Evolutionary conservation across 1,140 invertebrate species (phyloP).

Genomic region (Rhizoglyphus robini): DNA sequence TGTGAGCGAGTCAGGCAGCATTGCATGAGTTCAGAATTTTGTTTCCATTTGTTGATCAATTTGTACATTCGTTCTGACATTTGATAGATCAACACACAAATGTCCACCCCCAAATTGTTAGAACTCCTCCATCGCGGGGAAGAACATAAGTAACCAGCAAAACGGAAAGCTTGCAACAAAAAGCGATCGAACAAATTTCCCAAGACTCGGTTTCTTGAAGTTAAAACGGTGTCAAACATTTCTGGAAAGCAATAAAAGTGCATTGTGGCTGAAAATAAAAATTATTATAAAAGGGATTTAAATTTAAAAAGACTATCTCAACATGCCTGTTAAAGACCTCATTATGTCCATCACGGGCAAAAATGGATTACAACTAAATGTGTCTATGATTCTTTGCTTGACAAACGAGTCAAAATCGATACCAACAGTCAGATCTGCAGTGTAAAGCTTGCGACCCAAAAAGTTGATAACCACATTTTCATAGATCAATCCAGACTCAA

Average conservation of each 20-base stretch:
- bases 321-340: not conserved
- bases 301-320: no score
- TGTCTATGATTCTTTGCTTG: not conserved
- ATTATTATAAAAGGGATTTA: no score
- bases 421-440: not conserved
- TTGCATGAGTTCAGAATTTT: not conserved
- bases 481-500: not conserved
- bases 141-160: not conserved
- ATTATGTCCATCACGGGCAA: not conserved
- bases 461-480: not conserved
- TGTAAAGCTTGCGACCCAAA: not conserved
- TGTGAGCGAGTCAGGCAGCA: not conserved
- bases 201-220: not conserved
- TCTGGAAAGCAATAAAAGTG: no score
- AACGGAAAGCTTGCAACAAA: not conserved
- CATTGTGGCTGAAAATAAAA: no score
- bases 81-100: not conserved
- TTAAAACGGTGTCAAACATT: no score
- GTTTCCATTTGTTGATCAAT: not conserved
- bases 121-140: not conserved
- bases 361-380: not conserved
- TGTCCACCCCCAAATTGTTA: not conserved
- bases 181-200: not conserved
- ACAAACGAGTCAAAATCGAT: not conserved
- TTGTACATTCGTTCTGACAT: not conserved